Evolutionary conservation across 2,888 invertebrate species (phyloP).

Genomic region (Bombylius discolor): DNA sequence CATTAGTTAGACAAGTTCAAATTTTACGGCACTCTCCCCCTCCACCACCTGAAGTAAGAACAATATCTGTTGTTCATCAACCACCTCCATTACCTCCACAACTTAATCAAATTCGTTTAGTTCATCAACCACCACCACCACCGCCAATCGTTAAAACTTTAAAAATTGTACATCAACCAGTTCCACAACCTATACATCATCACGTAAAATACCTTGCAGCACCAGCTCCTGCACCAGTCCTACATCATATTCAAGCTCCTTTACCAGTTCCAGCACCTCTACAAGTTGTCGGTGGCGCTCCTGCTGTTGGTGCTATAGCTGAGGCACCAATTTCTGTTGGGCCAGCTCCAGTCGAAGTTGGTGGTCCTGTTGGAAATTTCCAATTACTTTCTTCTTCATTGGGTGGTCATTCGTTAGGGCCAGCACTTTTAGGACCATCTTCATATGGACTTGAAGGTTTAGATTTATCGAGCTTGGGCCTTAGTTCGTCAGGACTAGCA

Average conservation of each 20-base stretch:
- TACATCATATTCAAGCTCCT: neutral
- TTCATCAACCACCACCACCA: neutral
- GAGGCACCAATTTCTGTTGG: no score
- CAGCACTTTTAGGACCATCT: no score
- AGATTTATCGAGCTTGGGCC: no score
- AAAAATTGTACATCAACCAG: neutral
- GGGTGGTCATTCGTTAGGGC: no score
- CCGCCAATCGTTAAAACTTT: neutral
- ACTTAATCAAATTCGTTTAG: neutral
- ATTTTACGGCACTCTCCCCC: conserved; percentile 2
- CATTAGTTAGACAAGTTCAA: conserved; percentile 1
- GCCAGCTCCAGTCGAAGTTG: no score
- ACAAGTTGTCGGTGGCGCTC: no score
- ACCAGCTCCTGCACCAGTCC: neutral
- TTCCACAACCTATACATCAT: neutral
- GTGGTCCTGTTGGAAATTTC: no score
- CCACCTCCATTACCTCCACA: neutral
- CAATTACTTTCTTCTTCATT: no score
- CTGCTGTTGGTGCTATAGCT: no score
- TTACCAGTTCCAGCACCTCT: no score
- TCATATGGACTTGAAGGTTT: no score
- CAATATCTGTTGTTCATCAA: conserved; percentile 2
- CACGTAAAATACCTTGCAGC: neutral
- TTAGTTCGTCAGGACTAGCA: no score
- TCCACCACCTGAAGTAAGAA: conserved; percentile 4